phyloP scores from a whole-genome alignment of 1,140 invertebrate species.

The Saccostrea glomerata region DNA sequence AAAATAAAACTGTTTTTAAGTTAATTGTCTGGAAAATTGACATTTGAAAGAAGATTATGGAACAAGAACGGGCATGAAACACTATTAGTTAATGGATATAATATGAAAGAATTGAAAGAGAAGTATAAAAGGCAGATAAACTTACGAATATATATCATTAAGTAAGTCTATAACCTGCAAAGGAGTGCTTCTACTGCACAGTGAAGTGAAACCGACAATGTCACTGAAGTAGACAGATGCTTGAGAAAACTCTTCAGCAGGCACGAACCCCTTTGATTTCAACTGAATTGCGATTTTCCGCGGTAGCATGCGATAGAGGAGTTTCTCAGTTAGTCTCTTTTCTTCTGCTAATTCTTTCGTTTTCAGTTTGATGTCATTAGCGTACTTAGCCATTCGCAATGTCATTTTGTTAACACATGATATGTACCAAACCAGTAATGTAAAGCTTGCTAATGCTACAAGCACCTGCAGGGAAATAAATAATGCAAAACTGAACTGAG shows the following conservation, averaged over 20 bases:
- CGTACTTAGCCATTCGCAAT: constrained; percentile 3
- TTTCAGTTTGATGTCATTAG: constrained; percentile 4
- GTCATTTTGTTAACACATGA: constrained; percentile 3
- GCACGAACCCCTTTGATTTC: not conserved
- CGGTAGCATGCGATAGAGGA: constrained; percentile 33
- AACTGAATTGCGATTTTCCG: constrained; percentile 5
- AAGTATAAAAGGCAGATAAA: not conserved
- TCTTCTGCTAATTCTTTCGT: constrained; percentile 16
- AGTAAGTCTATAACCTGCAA: constrained; percentile 40
- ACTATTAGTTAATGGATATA: no score
- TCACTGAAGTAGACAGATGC: constrained; percentile 40
- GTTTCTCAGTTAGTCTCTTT: constrained; percentile 25
- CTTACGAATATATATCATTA: constrained; percentile 26
- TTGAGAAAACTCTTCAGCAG: not conserved
- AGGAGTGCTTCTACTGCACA: constrained; percentile 1
- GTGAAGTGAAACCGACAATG: constrained; percentile 20
- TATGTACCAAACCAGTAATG: constrained; percentile 14
- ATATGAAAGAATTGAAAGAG: no score
- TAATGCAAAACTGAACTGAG: not conserved
- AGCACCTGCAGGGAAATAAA: constrained; percentile 16
- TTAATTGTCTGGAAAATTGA: no score
- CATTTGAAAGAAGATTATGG: no score
- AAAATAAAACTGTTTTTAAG: no score
- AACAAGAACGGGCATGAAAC: no score
- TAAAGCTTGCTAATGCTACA: not conserved